A percentile compares a stretch with the other conserved stretches of the same genome.
These are phyloP conservation scores for Eupithecia vulgata DNA, from an alignment of 2,888 invertebrate species.

Conservation along the genomic window DNA sequence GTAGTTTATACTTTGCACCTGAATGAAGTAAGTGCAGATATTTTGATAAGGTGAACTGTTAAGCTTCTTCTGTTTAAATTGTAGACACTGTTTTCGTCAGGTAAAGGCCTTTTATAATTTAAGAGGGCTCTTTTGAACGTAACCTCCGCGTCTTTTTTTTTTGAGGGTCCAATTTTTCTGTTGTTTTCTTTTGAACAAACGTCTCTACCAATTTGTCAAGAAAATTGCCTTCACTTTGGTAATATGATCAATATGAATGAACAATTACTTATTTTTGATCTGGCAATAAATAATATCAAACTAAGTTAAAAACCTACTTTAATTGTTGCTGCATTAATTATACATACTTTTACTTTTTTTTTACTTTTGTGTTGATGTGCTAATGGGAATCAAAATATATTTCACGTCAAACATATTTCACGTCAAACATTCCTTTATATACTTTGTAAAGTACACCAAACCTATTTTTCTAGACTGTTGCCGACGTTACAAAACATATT, in stretches of 20 bases:
- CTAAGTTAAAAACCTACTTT: background rate
- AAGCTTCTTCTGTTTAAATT: background rate
- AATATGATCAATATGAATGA: constrained; percentile 12
- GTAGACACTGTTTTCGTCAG: background rate
- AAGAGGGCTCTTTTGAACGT: background rate
- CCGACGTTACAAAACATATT: background rate
- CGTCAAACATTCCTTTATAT: background rate
- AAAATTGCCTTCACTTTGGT: constrained; percentile 11
- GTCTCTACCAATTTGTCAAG: constrained; percentile 20
- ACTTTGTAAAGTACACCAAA: background rate
- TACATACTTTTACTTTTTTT: too few relatives aligned
- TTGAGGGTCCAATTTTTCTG: background rate
- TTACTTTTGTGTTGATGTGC: too few relatives aligned
- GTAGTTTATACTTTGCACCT: background rate
- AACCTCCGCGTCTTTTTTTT: background rate
- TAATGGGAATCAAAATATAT: background rate
- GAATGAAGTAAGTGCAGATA: background rate
- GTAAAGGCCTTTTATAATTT: background rate
- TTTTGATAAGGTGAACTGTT: background rate
- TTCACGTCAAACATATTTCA: background rate
- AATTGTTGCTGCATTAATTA: too few relatives aligned
- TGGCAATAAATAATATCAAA: background rate
- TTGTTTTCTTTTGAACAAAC: constrained; percentile 20
- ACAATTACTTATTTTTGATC: background rate
- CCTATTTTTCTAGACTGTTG: background rate